Conservation (phyloP, 1,140 invertebrate species). For the Penaeus chinensis region DNA sequence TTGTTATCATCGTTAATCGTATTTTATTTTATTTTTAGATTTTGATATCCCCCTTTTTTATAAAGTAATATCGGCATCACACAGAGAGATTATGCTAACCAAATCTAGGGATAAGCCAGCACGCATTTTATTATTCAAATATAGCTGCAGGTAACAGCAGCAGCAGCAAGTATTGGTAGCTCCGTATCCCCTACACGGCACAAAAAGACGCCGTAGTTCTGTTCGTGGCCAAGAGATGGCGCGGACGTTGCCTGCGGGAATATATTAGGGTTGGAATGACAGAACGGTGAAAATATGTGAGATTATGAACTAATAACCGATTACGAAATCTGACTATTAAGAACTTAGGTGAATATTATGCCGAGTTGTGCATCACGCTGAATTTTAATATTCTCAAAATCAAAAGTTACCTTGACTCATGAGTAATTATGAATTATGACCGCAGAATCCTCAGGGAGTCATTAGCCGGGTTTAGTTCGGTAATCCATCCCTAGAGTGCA, state of each 20-base stretch:
- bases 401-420: conserved; percentile 45
- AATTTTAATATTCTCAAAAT: conserved; percentile 3
- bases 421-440: conserved; percentile 57
- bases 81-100: too few species aligned
- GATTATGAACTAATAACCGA: conserved; percentile 42
- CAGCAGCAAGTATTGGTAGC: too few species aligned
- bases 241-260: conserved; percentile 37
- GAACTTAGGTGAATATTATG: neutral
- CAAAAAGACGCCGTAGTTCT: neutral
- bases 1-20: too few species aligned
- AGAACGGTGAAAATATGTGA: neutral
- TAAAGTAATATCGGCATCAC: too few species aligned
- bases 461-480: conserved; percentile 59
- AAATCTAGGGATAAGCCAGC: too few species aligned
- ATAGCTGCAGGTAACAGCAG: too few species aligned
- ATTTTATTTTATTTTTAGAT: too few species aligned
- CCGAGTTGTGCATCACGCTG: neutral
- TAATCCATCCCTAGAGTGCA: conserved; percentile 58
- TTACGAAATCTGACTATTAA: neutral
- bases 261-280: conserved; percentile 9
- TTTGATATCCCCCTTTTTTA: too few species aligned
- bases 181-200: too few species aligned
- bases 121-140: too few species aligned
- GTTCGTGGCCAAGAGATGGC: conserved; percentile 38
- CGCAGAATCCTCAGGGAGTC: conserved; percentile 53